A percentile compares a stretch with the other conserved stretches of the same genome.
Evolutionary conservation across 2,797 vertebrate species (phyloP).

Genomic region (Hypotaenidia okinawae): DNA sequence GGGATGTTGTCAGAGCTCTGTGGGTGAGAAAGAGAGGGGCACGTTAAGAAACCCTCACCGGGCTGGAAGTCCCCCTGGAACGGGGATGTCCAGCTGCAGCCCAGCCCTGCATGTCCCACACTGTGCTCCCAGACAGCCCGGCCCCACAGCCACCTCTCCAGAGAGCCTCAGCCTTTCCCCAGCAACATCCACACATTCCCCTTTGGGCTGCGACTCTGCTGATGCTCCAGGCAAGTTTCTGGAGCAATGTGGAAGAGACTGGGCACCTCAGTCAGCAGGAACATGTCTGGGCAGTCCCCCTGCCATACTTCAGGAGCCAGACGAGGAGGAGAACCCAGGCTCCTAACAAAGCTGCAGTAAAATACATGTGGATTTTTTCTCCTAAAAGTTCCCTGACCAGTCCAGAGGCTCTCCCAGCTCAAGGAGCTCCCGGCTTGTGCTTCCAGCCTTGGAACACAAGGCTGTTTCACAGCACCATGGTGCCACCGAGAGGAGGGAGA

Average conservation of each 20-base stretch:
- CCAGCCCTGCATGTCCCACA: neutral
- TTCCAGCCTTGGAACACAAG: neutral
- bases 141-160: neutral
- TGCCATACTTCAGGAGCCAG: neutral
- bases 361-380: accelerated
- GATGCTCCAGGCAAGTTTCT: neutral
- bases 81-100: accelerated
- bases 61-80: neutral
- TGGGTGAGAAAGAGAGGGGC: neutral
- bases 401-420: neutral
- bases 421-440: neutral
- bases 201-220: accelerated
- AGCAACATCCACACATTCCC: neutral
- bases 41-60: neutral
- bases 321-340: neutral
- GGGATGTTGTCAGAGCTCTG: constrained; percentile 94
- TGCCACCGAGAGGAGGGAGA: neutral
- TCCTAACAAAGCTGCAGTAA: neutral
- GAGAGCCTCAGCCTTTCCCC: neutral
- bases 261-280: neutral
- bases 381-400: neutral
- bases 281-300: neutral
- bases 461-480: neutral
- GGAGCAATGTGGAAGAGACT: neutral
- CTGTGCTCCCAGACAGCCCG: neutral